Conservation (phyloP, 2,797 vertebrate genomes). For the Oryzias sinensis region DNA sequence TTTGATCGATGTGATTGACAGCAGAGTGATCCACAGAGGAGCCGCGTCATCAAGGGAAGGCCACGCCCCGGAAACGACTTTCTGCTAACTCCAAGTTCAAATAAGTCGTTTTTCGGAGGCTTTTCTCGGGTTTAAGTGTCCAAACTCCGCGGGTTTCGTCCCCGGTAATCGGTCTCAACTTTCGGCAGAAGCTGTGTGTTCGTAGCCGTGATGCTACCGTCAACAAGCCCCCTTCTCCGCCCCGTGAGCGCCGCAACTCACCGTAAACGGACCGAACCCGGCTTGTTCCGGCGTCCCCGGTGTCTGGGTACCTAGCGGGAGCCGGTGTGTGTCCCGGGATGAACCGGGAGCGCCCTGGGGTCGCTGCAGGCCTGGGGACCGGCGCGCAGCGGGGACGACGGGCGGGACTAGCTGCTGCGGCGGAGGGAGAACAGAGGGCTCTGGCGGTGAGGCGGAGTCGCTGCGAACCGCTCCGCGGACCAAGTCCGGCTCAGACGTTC, state of each 20-base stretch:
- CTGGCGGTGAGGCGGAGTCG: conserved; percentile 58
- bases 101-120: too few relatives aligned
- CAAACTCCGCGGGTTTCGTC: too few relatives aligned
- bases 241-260: conserved; percentile 49
- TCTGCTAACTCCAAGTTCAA: conserved; percentile 16
- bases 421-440: conserved; percentile 43
- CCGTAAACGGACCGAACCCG: conserved; percentile 25
- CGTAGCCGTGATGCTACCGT: conserved; percentile 46
- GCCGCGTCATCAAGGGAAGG: conserved; percentile 36
- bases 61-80: conserved; percentile 73
- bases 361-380: conserved; percentile 38
- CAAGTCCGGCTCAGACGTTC: neutral
- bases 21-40: neutral
- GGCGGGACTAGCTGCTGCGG: conserved; percentile 49
- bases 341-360: neutral
- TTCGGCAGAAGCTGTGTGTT: neutral
- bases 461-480: neutral
- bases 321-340: too few relatives aligned
- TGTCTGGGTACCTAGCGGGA: too few relatives aligned
- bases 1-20: too few relatives aligned
- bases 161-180: too few relatives aligned
- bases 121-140: too few relatives aligned
- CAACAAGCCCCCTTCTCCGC: conserved; percentile 32
- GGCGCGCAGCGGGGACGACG: conserved; percentile 47
- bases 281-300: accelerated